Base-by-base conservation (phyloP, 2,113 vertebrate species). In the Patagioenas fasciata region DNA sequence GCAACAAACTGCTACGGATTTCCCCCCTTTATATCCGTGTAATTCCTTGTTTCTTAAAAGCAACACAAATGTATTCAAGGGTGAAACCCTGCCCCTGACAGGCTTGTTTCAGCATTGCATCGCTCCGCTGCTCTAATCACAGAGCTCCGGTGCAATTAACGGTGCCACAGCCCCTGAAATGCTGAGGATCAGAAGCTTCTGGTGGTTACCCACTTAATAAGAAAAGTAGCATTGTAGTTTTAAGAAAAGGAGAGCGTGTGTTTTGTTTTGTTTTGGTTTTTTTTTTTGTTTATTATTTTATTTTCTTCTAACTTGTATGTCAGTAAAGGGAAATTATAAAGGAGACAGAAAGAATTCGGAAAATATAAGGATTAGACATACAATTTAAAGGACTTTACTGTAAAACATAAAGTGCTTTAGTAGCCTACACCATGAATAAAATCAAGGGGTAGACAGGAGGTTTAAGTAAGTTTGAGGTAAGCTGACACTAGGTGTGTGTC, bases 101-200 rank as follows among this genome's bases (percentile, higher is more conserved):
- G 69, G 51, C 34, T 81, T 34, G 36, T 48, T 95, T 72, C 14
- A 67, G 75, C 18, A 53, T 29, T 71, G 65, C 56, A 28, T 51
- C 28, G 6, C n/a, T 74, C 13, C 14, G 9, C 28, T 71, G 23
- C 53, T 81, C 15, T 18, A 17, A 78, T 38, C 17, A 2, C 6
- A 0, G 18, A 72, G 62, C 38, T 79, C n/a, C 25, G 19, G 7
- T 0, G 0, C 51, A 56, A 67, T 75, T 50, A 89, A 23, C 4
- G 38, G 25, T 1, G 0, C 51, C 71, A 42, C 25, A 85, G 28
- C 15, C 29, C 16, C 61, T 51, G 36, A 44, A 31, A 5, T 9
- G 31, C 28, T 67, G 53, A 82, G 34, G 36, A 82, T 64, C 61
- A 64, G 65, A 58, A 80, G 61, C 23, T 40, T 26, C 81, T 36